Conservation (phyloP, 2,113 vertebrate species). For the Hippocampus abdominalis region DNA sequence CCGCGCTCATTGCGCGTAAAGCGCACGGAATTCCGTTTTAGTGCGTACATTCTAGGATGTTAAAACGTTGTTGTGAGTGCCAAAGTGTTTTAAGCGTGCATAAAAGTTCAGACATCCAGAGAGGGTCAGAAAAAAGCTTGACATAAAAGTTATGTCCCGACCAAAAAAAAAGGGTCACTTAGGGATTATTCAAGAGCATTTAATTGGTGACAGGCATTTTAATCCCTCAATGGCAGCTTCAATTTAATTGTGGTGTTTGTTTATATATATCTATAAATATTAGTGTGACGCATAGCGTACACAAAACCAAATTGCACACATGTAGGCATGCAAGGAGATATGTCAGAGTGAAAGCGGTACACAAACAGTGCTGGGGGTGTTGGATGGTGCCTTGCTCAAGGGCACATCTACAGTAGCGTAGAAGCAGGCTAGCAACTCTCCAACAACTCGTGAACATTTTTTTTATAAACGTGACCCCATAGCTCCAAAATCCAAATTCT, state of each 20-base stretch:
- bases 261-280: too few relatives aligned
- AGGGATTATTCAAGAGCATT: not conserved
- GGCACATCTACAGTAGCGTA: not conserved
- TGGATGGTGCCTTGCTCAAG: not conserved
- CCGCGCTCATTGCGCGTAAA: not conserved
- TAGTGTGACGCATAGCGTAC: too few relatives aligned
- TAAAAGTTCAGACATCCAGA: not conserved
- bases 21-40: not conserved
- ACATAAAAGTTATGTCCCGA: not conserved
- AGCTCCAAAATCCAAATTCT: too few relatives aligned
- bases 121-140: not conserved
- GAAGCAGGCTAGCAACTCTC: not conserved
- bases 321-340: not conserved
- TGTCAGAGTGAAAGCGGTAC: not conserved
- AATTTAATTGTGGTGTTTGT: too few relatives aligned
- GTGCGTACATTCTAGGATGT: not conserved
- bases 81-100: not conserved
- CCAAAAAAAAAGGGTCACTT: not conserved
- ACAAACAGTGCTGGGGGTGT: not conserved
- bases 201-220: not conserved
- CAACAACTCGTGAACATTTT: not conserved
- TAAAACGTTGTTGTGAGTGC: not conserved
- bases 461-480: not conserved
- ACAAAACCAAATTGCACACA: not conserved
- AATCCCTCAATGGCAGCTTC: not conserved